Evolutionary conservation across 2,888 invertebrate genomes (phyloP).

Genomic region (Cepaea hortensis): DNA sequence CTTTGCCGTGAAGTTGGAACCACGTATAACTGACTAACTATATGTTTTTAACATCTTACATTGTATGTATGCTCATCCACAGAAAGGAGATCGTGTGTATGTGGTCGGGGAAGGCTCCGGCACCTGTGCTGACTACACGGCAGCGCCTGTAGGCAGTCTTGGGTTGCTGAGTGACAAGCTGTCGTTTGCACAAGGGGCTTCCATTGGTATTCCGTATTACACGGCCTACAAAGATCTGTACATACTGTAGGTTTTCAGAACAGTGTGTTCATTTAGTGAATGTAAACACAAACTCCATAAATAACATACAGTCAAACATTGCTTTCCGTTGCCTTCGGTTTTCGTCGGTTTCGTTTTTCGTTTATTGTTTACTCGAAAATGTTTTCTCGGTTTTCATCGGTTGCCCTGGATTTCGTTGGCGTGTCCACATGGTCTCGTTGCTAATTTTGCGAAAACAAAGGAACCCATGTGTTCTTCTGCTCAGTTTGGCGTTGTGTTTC

Average conservation of each 20-base stretch:
- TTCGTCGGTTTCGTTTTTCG: background rate
- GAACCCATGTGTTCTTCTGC: no score
- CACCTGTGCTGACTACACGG: conserved; percentile 78
- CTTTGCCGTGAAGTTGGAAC: no score
- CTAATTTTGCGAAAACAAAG: no score
- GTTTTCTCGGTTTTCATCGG: no score
- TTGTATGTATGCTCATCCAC: background rate
- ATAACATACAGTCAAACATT: background rate
- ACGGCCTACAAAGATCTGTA: conserved; percentile 80
- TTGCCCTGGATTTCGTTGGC: no score
- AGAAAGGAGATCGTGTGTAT: conserved; percentile 78
- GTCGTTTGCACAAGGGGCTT: conserved; percentile 79
- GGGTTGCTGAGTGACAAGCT: conserved; percentile 76
- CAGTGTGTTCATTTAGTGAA: no score
- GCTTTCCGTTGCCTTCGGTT: background rate
- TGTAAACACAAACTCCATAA: background rate
- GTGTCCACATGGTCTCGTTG: no score
- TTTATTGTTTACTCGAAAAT: background rate
- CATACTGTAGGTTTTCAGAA: conserved; percentile 70
- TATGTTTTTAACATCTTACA: no score
- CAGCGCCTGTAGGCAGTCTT: conserved; percentile 70
- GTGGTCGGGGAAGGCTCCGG: conserved; percentile 72
- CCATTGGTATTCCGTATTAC: conserved; percentile 79
- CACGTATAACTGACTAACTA: no score
- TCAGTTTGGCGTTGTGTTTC: no score